Conservation (phyloP, 2,888 invertebrate species). For the Erebia palarica region DNA sequence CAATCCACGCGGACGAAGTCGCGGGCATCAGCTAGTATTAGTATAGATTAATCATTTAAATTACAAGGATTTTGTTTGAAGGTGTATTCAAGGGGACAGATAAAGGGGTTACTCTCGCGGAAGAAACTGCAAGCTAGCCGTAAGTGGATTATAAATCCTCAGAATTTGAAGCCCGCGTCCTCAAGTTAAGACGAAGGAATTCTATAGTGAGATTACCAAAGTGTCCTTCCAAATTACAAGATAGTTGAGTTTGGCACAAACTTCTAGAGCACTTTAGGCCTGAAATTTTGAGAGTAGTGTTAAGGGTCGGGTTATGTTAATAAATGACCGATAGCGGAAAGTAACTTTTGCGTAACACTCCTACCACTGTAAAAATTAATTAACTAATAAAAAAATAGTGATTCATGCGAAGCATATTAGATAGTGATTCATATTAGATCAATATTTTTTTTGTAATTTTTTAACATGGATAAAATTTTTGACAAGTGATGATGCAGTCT, state of each 20-base stretch:
- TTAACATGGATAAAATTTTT: too few relatives aligned
- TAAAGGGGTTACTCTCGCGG: background rate
- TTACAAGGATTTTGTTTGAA: background rate
- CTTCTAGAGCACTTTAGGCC: conserved; percentile 20
- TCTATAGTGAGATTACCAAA: conserved; percentile 33
- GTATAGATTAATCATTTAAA: too few relatives aligned
- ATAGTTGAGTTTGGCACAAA: conserved; percentile 32
- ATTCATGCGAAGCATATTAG: too few relatives aligned
- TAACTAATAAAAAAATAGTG: too few relatives aligned
- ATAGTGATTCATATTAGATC: too few relatives aligned
- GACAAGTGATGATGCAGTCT: too few relatives aligned
- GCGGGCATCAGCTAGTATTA: too few relatives aligned
- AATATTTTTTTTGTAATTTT: too few relatives aligned
- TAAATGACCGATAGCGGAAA: background rate
- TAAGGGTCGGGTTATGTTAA: background rate
- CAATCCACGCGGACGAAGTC: too few relatives aligned
- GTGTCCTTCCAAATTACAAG: conserved; percentile 38
- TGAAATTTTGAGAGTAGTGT: conserved; percentile 17
- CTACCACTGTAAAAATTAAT: background rate
- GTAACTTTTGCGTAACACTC: too few relatives aligned
- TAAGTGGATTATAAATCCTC: conserved; percentile 28
- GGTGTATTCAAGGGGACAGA: background rate
- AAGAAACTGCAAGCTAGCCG: conserved; percentile 9
- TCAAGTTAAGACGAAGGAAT: conserved; percentile 35
- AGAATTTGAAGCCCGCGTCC: conserved; percentile 31